Percentiles rank a stretch among this genome's conserved stretches.
Conservation (phyloP, 2,113 vertebrate genomes). For the Mormyrus lacerda region DNA sequence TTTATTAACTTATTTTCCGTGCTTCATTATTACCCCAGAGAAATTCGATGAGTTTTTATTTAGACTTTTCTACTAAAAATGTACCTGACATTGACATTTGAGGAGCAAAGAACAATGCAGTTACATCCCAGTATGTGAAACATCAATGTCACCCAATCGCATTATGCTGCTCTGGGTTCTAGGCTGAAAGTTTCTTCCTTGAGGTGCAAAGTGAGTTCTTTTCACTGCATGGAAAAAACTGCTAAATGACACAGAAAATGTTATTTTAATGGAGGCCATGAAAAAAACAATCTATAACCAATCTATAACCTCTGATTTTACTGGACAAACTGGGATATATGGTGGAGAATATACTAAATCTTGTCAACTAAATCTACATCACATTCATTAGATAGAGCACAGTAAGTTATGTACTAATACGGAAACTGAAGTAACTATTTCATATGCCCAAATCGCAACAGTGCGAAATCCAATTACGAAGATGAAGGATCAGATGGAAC, state of each 20-base stretch:
- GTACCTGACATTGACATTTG: neutral
- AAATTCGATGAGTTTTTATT: neutral
- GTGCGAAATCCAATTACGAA: neutral
- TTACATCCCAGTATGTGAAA: neutral
- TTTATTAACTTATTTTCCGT: neutral
- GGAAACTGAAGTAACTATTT: neutral
- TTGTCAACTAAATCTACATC: neutral
- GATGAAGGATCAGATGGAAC: neutral
- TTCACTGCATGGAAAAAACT: neutral
- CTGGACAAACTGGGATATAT: neutral
- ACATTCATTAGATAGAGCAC: neutral
- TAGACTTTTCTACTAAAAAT: neutral
- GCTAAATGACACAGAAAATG: neutral
- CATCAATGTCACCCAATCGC: neutral
- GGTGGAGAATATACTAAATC: neutral
- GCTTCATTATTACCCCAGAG: neutral
- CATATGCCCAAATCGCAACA: neutral
- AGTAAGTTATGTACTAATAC: neutral
- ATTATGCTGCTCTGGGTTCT: neutral
- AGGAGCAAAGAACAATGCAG: neutral
- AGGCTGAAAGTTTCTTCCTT: neutral
- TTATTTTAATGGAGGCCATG: neutral
- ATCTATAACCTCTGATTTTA: neutral
- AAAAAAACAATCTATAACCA: neutral
- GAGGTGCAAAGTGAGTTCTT: neutral